These are phyloP conservation scores for Gasteruption jaculator DNA, from an alignment of 2,888 invertebrate species.

Conservation along the genomic window DNA sequence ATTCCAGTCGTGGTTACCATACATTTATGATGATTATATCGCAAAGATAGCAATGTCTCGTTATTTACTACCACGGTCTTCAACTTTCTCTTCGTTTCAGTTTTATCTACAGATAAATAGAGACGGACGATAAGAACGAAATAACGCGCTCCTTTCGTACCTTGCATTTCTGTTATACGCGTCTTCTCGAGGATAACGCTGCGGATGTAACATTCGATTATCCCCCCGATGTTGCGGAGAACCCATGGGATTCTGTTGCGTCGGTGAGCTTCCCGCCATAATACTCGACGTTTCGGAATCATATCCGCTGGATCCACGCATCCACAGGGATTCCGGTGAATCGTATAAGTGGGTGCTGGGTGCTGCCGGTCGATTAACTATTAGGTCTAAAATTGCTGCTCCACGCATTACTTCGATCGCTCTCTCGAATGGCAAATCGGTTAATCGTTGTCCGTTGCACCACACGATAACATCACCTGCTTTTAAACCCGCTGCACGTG, in stretches of 20 bases:
- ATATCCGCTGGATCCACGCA: constrained; percentile 45
- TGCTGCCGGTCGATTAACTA: constrained; percentile 54
- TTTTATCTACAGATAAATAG: no score
- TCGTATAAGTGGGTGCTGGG: constrained; percentile 40
- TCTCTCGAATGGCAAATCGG: constrained; percentile 45
- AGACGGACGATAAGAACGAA: no score
- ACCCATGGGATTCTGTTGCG: constrained; percentile 29
- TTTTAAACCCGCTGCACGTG: constrained; percentile 79
- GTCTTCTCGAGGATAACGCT: constrained; percentile 31
- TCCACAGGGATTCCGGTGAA: constrained; percentile 43
- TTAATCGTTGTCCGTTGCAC: constrained; percentile 67
- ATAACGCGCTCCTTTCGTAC: constrained; percentile 22
- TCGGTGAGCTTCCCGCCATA: constrained; percentile 36
- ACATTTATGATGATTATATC: no score
- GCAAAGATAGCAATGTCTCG: no score
- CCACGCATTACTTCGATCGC: constrained; percentile 47
- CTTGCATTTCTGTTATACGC: constrained; percentile 35
- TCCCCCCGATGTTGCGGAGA: constrained; percentile 34
- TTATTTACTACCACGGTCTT: no score
- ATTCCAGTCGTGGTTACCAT: no score
- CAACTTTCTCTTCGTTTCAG: no score
- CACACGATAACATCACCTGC: constrained; percentile 89
- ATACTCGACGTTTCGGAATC: constrained; percentile 44
- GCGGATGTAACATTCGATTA: constrained; percentile 22
- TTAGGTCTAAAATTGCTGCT: constrained; percentile 46